Conservation (phyloP, 2,888 invertebrate genomes). For the Diachrysia chrysitis region DNA sequence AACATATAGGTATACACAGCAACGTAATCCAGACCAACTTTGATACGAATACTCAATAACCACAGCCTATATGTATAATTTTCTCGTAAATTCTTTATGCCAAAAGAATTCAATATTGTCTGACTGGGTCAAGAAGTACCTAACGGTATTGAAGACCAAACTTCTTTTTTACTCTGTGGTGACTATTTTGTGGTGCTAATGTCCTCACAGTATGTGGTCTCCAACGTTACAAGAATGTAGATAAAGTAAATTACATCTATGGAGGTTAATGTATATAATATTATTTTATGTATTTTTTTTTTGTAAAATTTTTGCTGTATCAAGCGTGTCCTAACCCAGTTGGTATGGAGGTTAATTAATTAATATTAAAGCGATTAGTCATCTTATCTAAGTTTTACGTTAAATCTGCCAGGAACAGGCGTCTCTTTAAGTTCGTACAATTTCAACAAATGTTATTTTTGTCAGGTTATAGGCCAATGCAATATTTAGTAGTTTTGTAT, state of each 20-base stretch:
- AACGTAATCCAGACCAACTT: conserved; percentile 28
- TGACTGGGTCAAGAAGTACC: conserved; percentile 39
- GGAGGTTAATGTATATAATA: conserved; percentile 4
- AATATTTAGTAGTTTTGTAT: too few species aligned
- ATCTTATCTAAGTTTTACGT: too few species aligned
- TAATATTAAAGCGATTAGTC: neutral
- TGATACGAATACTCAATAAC: conserved; percentile 22
- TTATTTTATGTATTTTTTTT: neutral
- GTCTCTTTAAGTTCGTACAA: too few species aligned
- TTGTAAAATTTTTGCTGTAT: neutral
- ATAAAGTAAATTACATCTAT: neutral
- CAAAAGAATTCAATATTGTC: conserved; percentile 18
- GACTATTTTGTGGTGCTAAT: neutral
- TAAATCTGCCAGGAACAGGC: too few species aligned
- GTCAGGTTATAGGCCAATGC: too few species aligned
- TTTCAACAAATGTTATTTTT: too few species aligned
- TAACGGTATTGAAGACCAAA: conserved; percentile 39
- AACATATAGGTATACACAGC: conserved; percentile 16
- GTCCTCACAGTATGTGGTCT: neutral
- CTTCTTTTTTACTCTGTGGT: conserved; percentile 20
- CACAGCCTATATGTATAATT: conserved; percentile 46
- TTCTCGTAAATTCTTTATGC: conserved; percentile 17
- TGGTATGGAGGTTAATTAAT: neutral
- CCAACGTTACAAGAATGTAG: neutral
- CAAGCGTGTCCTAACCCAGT: neutral